A percentile compares a stretch with the other conserved stretches of the same genome.
Evolutionary conservation across 2,113 vertebrate genomes (phyloP).

Genomic region (Shinisaurus crocodilurus): DNA sequence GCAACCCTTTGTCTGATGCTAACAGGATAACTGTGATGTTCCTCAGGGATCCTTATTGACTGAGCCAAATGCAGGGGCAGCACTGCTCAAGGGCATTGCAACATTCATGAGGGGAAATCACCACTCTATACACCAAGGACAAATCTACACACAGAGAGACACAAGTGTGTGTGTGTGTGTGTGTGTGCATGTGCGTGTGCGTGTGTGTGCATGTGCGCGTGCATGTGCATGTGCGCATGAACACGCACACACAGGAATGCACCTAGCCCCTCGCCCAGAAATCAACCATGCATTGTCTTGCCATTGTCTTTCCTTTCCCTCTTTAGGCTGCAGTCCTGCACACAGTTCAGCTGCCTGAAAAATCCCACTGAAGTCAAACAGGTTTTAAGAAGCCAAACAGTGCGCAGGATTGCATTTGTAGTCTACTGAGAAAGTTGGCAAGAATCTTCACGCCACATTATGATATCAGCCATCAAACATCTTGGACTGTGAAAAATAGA

Average conservation of each 20-base stretch:
- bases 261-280: neutral
- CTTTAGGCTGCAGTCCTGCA: neutral
- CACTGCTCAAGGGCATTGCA: constrained; percentile 4
- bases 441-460: neutral
- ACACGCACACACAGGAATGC: neutral
- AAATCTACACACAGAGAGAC: neutral
- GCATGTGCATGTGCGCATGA: neutral
- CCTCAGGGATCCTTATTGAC: constrained; percentile 20
- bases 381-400: neutral
- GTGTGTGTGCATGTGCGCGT: too few relatives aligned
- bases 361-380: too few relatives aligned
- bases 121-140: neutral
- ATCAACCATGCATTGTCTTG: neutral
- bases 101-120: neutral
- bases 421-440: neutral
- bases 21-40: neutral
- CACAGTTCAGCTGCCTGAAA: neutral
- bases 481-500: neutral
- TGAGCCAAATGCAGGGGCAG: neutral
- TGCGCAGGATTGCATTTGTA: neutral
- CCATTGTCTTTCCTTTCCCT: neutral
- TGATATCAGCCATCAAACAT: neutral
- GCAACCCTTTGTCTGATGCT: constrained; percentile 1
- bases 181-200: too few relatives aligned
- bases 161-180: neutral